A percentile compares a stretch with the other conserved stretches of the same genome.
These are phyloP conservation scores for Tetraodon nigroviridis DNA, from an alignment of 2,113 vertebrate species.

Conservation along the genomic window DNA sequence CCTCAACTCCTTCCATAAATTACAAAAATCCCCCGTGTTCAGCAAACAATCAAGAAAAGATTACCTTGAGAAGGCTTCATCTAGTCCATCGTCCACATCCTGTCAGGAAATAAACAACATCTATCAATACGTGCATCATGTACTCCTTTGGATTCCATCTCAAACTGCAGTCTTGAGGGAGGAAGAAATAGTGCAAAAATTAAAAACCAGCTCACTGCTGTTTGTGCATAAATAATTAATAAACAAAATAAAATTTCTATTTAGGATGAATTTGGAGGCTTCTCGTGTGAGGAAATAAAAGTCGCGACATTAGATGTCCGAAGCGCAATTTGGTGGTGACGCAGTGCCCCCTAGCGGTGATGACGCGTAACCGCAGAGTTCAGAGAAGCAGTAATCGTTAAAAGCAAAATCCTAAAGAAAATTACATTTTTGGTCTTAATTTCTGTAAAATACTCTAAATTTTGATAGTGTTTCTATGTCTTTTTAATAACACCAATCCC, in stretches of 20 bases:
- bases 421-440: too few species aligned
- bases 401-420: too few species aligned
- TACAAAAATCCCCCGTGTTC: not conserved
- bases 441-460: too few species aligned
- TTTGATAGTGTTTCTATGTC: too few species aligned
- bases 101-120: constrained; percentile 45
- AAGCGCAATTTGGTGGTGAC: constrained; percentile 1
- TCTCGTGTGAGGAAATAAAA: too few species aligned
- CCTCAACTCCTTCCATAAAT: not conserved
- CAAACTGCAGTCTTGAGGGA: constrained; percentile 11
- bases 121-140: constrained; percentile 26
- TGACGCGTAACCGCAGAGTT: not conserved
- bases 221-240: too few species aligned
- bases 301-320: too few species aligned
- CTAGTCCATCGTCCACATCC: constrained; percentile 75
- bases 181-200: not conserved
- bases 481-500: not conserved
- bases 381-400: not conserved
- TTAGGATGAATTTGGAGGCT: too few species aligned
- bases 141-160: not conserved
- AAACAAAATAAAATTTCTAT: too few species aligned
- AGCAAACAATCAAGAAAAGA: constrained; percentile 4
- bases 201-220: not conserved
- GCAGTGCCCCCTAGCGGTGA: constrained; percentile 50
- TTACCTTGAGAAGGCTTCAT: constrained; percentile 77